Percentiles rank a stretch among this genome's conserved stretches.
These are phyloP conservation scores for Plutella xylostella DNA, from an alignment of 2,888 invertebrate genomes.

Conservation along the genomic window DNA sequence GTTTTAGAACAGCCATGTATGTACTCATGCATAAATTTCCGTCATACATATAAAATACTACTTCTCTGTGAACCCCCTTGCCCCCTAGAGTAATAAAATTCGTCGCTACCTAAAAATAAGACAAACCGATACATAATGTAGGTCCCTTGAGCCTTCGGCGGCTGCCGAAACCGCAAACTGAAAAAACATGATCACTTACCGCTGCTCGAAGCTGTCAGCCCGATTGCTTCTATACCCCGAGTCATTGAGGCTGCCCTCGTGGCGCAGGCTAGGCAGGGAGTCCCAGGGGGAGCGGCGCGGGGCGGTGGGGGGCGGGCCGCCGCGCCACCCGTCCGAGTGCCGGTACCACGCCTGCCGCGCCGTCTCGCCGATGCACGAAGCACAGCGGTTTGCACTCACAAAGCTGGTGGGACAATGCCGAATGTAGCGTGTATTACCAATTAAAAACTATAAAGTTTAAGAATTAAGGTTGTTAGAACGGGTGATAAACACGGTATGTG, in stretches of 20 bases:
- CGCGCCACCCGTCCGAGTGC: slow-evolving; percentile 88
- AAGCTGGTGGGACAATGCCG: slow-evolving; percentile 42
- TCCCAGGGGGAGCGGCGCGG: slow-evolving; percentile 90
- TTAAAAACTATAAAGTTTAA: background rate
- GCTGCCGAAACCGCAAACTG: too few relatives aligned
- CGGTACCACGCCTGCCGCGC: slow-evolving; percentile 91
- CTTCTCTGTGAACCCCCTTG: too few relatives aligned
- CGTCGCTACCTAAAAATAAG: too few relatives aligned
- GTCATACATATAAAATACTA: too few relatives aligned
- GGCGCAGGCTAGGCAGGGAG: slow-evolving; percentile 85
- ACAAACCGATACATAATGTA: too few relatives aligned
- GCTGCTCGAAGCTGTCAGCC: slow-evolving; percentile 88
- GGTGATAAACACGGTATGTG: too few relatives aligned
- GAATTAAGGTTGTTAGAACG: background rate
- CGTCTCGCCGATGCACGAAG: slow-evolving; percentile 90
- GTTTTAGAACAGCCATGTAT: too few relatives aligned
- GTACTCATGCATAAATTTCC: too few relatives aligned
- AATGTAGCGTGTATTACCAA: too few relatives aligned
- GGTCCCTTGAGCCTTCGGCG: too few relatives aligned
- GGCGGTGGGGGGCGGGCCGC: slow-evolving; percentile 67
- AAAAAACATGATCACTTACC: slow-evolving; percentile 59
- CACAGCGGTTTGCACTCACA: slow-evolving; percentile 77
- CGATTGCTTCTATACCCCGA: slow-evolving; percentile 89
- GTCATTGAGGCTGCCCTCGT: slow-evolving; percentile 88
- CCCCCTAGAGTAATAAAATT: too few relatives aligned